Conservation (phyloP, 2,888 invertebrate genomes). For the Pinctada fucata region DNA sequence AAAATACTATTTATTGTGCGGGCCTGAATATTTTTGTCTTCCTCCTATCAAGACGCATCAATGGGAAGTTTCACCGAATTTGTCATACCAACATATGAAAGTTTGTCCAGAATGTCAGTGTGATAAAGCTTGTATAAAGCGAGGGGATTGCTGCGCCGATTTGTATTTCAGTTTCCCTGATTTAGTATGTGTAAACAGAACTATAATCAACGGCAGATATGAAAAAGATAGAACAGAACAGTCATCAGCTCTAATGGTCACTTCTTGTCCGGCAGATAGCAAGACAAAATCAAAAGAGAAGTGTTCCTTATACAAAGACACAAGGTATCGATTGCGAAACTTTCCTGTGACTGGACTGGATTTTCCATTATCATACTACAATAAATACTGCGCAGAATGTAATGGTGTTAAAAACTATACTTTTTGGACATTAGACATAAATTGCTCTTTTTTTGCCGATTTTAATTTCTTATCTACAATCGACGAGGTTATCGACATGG, state of each 20-base stretch:
- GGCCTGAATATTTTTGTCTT: conserved; percentile 5
- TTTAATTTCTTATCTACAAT: conserved; percentile 1
- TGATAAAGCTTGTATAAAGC: background rate
- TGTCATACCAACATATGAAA: background rate
- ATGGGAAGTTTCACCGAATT: too few relatives aligned
- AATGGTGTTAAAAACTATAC: background rate
- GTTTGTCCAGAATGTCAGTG: background rate
- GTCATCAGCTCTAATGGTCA: background rate
- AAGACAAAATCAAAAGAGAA: background rate
- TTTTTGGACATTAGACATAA: background rate
- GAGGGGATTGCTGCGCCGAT: conserved; percentile 11
- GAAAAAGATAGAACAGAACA: background rate
- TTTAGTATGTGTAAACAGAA: background rate
- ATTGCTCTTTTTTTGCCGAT: background rate
- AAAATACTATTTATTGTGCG: conserved; percentile 1
- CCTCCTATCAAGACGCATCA: background rate
- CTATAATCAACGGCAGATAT: background rate
- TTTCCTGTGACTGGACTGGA: background rate
- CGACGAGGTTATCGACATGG: background rate
- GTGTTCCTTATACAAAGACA: background rate
- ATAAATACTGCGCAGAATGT: conserved; percentile 8
- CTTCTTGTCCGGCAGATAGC: background rate
- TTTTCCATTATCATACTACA: background rate
- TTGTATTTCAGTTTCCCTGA: background rate
- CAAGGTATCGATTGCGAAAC: background rate